Conservation (phyloP, 2,797 vertebrate genomes). For the Acipenser ruthenus region DNA sequence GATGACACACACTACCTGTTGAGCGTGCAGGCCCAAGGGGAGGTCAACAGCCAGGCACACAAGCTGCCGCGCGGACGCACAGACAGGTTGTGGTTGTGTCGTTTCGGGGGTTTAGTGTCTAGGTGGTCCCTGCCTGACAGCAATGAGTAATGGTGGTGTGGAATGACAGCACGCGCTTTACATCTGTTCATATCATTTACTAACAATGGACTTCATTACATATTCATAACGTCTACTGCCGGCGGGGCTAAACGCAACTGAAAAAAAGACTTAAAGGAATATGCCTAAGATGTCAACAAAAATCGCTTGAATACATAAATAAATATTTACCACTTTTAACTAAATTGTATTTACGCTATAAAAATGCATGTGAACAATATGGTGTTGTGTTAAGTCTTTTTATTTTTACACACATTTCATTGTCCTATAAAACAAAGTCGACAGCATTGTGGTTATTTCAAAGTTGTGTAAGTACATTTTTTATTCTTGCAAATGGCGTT, state of each 20-base stretch:
- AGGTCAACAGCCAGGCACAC: not conserved
- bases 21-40: conserved; percentile 13
- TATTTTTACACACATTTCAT: too few species aligned
- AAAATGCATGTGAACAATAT: too few species aligned
- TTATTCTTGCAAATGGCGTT: too few species aligned
- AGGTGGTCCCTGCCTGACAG: conserved; percentile 32
- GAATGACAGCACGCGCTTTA: conserved; percentile 57
- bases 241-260: conserved; percentile 18
- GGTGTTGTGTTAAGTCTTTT: too few species aligned
- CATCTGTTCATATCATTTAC: conserved; percentile 58
- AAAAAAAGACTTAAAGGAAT: not conserved
- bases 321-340: too few species aligned
- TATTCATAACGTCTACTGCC: conserved; percentile 57
- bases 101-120: conserved; percentile 7
- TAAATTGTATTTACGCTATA: too few species aligned
- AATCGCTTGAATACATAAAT: too few species aligned
- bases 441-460: too few species aligned
- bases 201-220: conserved; percentile 70
- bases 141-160: conserved; percentile 42
- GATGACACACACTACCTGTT: conserved; percentile 51
- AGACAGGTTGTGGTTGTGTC: conserved; percentile 17
- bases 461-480: too few species aligned
- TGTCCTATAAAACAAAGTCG: too few species aligned
- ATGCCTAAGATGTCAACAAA: too few species aligned
- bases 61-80: not conserved